phyloP scores from a whole-genome alignment of 2,888 invertebrate species.

The Automeris io region DNA sequence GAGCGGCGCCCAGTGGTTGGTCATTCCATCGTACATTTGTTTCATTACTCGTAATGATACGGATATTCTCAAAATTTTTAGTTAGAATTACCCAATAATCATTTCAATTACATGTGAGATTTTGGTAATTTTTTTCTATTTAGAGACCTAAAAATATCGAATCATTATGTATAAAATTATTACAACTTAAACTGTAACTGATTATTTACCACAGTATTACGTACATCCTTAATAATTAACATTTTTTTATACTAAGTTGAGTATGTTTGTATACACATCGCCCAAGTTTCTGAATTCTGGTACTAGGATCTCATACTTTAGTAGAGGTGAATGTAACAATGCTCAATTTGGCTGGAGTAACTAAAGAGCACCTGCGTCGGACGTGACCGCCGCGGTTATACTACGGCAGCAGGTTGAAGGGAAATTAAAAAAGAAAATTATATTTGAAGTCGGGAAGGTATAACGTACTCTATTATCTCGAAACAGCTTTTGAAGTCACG shows the following conservation, averaged over 20 bases:
- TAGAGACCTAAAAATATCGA: slow-evolving; percentile 32
- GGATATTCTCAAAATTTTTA: slow-evolving; percentile 50
- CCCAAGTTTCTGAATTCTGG: no score
- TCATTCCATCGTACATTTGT: slow-evolving; percentile 40
- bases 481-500: slow-evolving; percentile 29
- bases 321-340: slow-evolving; percentile 31
- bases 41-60: slow-evolving; percentile 73
- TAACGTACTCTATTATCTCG: slow-evolving; percentile 28
- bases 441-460: slow-evolving; percentile 20
- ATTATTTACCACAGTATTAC: no score
- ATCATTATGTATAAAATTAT: slow-evolving; percentile 15
- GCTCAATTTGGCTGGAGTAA: slow-evolving; percentile 38
- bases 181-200: no score
- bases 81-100: slow-evolving; percentile 38
- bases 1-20: slow-evolving; percentile 42
- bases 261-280: slow-evolving; percentile 2
- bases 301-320: slow-evolving; percentile 1
- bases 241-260: no score
- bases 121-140: slow-evolving; percentile 27
- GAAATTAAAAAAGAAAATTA: slow-evolving; percentile 34
- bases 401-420: slow-evolving; percentile 28
- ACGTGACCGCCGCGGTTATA: slow-evolving; percentile 37
- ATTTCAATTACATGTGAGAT: slow-evolving; percentile 41
- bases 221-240: no score
- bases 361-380: slow-evolving; percentile 42